Evolutionary conservation across 2,113 vertebrate genomes (phyloP).

Genomic region (Cercopithecus mona): DNA sequence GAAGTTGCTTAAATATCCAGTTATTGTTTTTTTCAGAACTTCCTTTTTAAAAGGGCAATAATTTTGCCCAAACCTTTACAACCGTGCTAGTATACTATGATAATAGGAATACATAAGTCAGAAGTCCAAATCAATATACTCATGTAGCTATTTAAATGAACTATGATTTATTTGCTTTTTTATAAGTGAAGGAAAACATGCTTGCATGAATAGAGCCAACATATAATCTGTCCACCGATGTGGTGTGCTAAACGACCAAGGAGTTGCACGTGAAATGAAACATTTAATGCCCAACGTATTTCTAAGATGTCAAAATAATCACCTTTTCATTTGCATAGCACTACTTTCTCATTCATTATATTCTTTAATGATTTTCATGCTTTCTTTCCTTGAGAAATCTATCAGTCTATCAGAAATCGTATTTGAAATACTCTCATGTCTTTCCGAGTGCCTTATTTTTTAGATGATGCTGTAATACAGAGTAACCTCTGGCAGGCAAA

Average conservation of each 20-base stretch:
- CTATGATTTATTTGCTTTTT: background rate
- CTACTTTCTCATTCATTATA: background rate
- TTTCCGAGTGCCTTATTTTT: background rate
- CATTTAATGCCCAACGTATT: background rate
- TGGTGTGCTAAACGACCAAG: background rate
- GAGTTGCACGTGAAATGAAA: background rate
- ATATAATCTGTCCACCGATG: background rate
- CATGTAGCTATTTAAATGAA: background rate
- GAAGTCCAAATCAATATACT: background rate
- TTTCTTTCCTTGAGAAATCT: background rate
- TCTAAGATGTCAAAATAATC: background rate
- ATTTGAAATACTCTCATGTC: background rate
- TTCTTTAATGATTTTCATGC: background rate
- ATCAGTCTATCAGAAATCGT: background rate
- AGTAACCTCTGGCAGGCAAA: fast-evolving
- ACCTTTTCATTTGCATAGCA: background rate
- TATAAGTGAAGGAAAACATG: background rate
- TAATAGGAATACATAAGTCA: background rate
- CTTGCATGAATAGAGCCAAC: background rate
- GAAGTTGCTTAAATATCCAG: background rate
- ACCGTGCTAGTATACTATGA: background rate
- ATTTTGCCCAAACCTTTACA: background rate
- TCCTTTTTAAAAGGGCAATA: background rate
- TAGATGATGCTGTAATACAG: fast-evolving
- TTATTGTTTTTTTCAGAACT: background rate